A percentile compares a stretch with the other conserved stretches of the same genome.
phyloP scores from a whole-genome alignment of 2,888 invertebrate species.

The Sarcophaga carnaria region DNA sequence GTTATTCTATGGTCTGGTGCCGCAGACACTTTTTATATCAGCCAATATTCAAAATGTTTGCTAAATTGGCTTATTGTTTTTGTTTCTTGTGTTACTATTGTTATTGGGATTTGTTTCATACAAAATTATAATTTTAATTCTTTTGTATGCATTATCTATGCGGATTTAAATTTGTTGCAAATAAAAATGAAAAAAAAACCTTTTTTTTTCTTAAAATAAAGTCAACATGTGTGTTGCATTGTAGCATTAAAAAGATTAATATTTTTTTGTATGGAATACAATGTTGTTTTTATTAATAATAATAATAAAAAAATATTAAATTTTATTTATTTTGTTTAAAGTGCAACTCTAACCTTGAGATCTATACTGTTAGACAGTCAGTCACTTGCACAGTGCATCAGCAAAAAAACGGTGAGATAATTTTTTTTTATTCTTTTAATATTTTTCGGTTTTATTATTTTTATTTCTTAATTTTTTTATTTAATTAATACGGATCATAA shows the following conservation, averaged over 20 bases:
- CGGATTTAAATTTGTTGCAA: slow-evolving; percentile 39
- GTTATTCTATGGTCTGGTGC: too few relatives aligned
- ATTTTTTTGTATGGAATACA: background rate
- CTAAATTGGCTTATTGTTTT: background rate
- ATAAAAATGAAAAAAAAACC: background rate
- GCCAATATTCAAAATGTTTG: background rate
- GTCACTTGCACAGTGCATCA: background rate
- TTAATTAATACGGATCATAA: background rate
- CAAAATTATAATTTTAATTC: too few relatives aligned
- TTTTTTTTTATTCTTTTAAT: background rate
- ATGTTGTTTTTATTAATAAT: background rate
- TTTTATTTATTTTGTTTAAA: background rate
- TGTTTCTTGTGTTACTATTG: background rate
- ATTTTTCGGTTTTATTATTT: background rate
- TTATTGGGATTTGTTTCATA: slow-evolving; percentile 28
- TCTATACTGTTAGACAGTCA: background rate
- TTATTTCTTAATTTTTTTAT: background rate
- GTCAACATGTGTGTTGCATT: slow-evolving; percentile 30
- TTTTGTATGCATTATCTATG: slow-evolving; percentile 36
- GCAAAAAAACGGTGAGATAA: slow-evolving; percentile 22
- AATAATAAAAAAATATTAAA: background rate
- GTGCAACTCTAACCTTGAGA: slow-evolving; percentile 54
- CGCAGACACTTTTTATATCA: too few relatives aligned
- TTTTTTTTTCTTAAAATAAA: background rate
- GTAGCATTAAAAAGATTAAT: background rate